Percentiles rank a stretch among this genome's conserved stretches.
These are phyloP conservation scores for Heteronetta atricapilla DNA, from an alignment of 2,113 vertebrate species.

Conservation along the genomic window DNA sequence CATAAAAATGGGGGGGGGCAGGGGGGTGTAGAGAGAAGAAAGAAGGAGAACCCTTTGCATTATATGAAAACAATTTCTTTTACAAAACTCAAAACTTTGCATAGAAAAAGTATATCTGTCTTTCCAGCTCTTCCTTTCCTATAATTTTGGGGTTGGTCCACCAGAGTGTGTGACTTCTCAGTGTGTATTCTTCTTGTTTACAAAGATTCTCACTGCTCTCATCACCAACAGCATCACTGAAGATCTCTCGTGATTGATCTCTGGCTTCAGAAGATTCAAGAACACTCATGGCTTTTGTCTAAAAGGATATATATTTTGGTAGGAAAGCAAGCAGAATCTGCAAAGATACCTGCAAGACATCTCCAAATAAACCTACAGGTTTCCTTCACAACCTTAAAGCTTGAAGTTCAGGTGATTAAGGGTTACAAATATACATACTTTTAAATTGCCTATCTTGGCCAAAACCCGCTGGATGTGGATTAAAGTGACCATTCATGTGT, in stretches of 20 bases:
- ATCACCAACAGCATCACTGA: not conserved
- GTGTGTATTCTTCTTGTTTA: not conserved
- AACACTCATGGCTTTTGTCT: not conserved
- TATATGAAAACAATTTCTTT: not conserved
- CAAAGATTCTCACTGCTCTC: not conserved
- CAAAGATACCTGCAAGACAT: not conserved
- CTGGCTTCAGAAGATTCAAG: not conserved
- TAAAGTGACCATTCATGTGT: not conserved
- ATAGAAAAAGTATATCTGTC: not conserved
- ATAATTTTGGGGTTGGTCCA: not conserved
- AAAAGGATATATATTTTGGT: not conserved
- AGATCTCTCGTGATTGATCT: not conserved
- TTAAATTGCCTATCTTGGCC: not conserved
- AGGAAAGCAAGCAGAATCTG: not conserved
- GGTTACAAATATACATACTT: not conserved
- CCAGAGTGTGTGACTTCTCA: not conserved
- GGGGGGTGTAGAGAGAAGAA: not conserved
- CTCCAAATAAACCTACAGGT: not conserved
- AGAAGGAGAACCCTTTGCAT: not conserved
- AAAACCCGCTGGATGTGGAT: not conserved
- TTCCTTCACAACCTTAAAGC: not conserved
- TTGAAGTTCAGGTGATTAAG: not conserved
- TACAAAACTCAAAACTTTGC: not conserved
- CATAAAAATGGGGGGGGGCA: not conserved
- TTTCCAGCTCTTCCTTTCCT: not conserved